Percentiles rank a stretch among this genome's conserved stretches.
Conservation (phyloP, 2,888 invertebrate species). For the Hirudinaria manillensis region DNA sequence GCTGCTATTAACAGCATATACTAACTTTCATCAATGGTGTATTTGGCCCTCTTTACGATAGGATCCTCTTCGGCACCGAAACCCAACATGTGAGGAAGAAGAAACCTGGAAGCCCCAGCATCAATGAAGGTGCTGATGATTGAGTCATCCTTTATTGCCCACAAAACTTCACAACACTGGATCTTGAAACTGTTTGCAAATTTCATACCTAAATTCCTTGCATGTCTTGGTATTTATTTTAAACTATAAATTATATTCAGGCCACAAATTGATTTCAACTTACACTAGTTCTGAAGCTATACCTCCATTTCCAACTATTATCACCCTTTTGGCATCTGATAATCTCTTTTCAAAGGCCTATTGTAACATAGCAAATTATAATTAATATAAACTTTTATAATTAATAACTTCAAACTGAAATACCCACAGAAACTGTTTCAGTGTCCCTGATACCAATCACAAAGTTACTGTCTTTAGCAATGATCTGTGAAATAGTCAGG, state of each 20-base stretch:
- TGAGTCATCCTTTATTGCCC: conserved; percentile 87
- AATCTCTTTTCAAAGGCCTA: conserved; percentile 59
- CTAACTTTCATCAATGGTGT: conserved; percentile 38
- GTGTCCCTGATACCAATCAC: conserved; percentile 88
- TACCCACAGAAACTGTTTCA: conserved; percentile 68
- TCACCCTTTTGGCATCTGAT: conserved; percentile 65
- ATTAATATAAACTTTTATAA: background rate
- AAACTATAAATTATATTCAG: background rate
- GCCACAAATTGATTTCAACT: conserved; percentile 37
- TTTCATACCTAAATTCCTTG: background rate
- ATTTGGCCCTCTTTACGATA: conserved; percentile 49
- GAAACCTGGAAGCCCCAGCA: conserved; percentile 89
- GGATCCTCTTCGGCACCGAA: conserved; percentile 40
- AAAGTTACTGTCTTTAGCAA: conserved; percentile 55
- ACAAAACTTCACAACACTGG: conserved; percentile 74
- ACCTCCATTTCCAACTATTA: conserved; percentile 92
- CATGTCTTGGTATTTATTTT: too few relatives aligned
- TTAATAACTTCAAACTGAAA: background rate
- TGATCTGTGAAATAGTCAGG: conserved; percentile 45
- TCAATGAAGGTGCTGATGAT: conserved; percentile 91
- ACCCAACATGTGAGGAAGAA: conserved; percentile 58
- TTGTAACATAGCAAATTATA: background rate
- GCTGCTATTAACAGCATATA: background rate
- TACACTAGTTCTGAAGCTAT: conserved; percentile 91
- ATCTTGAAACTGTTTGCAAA: conserved; percentile 65